Percentiles rank a stretch among this genome's conserved stretches.
Evolutionary conservation across 1,140 invertebrate genomes (phyloP).

Genomic region (Stenopsyche tienmushanensis): DNA sequence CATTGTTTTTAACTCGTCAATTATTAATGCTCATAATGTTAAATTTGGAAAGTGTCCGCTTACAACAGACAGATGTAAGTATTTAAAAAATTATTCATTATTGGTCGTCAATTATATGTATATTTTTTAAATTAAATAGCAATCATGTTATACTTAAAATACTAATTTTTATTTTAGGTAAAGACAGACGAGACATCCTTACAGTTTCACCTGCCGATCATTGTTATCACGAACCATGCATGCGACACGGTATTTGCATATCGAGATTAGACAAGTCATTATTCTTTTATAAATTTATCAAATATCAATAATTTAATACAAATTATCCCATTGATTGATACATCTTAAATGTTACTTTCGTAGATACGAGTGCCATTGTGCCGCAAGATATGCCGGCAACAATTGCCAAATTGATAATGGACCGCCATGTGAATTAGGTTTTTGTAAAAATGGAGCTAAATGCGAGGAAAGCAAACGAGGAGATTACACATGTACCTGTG

Average conservation of each 20-base stretch:
- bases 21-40: constrained; percentile 64
- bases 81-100: constrained; percentile 21
- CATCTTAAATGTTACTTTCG: constrained; percentile 13
- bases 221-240: constrained; percentile 77
- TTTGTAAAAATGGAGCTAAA: constrained; percentile 74
- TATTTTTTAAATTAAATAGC: not conserved
- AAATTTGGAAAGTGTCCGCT: constrained; percentile 74
- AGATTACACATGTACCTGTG: constrained; percentile 75
- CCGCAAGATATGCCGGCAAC: constrained; percentile 75
- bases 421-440: constrained; percentile 66
- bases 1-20: constrained; percentile 70
- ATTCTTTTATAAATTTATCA: constrained; percentile 1
- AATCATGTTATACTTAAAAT: too few relatives aligned
- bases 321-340: not conserved
- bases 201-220: constrained; percentile 62
- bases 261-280: constrained; percentile 61
- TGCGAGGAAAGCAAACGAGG: constrained; percentile 73
- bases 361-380: constrained; percentile 77
- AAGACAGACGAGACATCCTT: constrained; percentile 55
- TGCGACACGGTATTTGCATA: constrained; percentile 76
- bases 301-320: constrained; percentile 4
- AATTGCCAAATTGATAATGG: constrained; percentile 81
- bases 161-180: constrained; percentile 43
- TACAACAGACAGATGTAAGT: constrained; percentile 68
- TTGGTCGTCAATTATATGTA: constrained; percentile 16